These are phyloP conservation scores for Montipora capricornis DNA, from an alignment of 64 coral and sea anemone species.

Conservation along the genomic window DNA sequence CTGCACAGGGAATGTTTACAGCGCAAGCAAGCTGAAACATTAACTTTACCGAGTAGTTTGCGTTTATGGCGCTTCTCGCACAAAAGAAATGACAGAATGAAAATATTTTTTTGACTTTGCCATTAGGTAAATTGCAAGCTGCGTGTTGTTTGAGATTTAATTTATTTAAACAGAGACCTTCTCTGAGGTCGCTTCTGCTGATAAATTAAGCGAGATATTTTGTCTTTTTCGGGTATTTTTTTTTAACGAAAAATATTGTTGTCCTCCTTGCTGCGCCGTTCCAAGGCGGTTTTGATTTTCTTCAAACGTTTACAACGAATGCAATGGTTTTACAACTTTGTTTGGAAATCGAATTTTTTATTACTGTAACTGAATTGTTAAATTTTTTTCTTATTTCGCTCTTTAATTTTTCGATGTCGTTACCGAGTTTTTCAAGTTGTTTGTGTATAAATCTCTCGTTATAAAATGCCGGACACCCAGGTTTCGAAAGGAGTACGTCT, in stretches of 20 bases:
- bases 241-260: neutral
- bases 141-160: constrained; percentile 23
- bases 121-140: constrained; percentile 30
- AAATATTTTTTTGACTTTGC: constrained; percentile 34
- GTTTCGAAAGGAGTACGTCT: neutral
- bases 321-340: neutral
- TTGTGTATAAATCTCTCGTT: neutral
- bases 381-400: neutral
- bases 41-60: neutral
- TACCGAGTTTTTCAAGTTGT: neutral
- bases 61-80: neutral
- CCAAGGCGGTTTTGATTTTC: neutral
- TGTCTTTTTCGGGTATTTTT: constrained; percentile 8
- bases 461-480: neutral
- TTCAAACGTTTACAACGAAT: neutral
- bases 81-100: constrained; percentile 3
- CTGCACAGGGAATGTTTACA: neutral
- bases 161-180: constrained; percentile 41
- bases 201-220: neutral
- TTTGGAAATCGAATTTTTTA: constrained; percentile 34
- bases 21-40: constrained; percentile 3
- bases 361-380: neutral
- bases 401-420: neutral
- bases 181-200: neutral
- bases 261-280: neutral